Conservation (phyloP, 2,888 invertebrate species). For the Polymixis lichenea region DNA sequence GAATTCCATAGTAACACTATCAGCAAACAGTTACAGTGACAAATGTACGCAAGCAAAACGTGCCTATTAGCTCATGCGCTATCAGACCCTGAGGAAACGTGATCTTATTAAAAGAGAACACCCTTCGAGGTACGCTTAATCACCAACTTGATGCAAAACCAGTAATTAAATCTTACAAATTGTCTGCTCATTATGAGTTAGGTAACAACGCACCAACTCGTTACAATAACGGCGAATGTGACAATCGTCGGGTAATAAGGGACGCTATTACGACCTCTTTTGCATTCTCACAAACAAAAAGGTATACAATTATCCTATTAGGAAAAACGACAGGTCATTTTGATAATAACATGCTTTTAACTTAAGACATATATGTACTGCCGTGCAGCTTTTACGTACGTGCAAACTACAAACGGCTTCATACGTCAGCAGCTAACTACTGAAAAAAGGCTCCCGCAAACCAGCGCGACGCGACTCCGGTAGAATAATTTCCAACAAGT, state of each 20-base stretch:
- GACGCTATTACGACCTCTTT: slow-evolving; percentile 18
- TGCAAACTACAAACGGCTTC: not conserved
- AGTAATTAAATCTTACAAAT: slow-evolving; percentile 16
- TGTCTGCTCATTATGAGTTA: not conserved
- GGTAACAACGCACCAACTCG: not conserved
- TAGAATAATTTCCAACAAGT: too few relatives aligned
- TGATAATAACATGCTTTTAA: slow-evolving; percentile 37
- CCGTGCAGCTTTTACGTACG: slow-evolving; percentile 27
- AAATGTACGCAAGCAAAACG: slow-evolving; percentile 31
- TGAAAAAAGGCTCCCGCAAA: not conserved
- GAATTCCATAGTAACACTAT: slow-evolving; percentile 1
- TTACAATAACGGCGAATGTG: slow-evolving; percentile 14
- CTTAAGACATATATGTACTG: not conserved
- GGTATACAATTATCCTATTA: slow-evolving; percentile 36
- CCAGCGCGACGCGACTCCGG: too few relatives aligned
- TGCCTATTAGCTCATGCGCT: slow-evolving; percentile 26
- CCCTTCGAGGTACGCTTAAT: slow-evolving; percentile 21
- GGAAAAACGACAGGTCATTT: slow-evolving; percentile 50
- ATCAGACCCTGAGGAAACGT: slow-evolving; percentile 46
- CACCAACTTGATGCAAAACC: not conserved
- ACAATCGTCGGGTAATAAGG: slow-evolving; percentile 10
- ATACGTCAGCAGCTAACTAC: slow-evolving; percentile 3
- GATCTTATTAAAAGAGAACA: slow-evolving; percentile 35
- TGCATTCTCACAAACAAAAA: not conserved
- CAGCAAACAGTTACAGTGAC: slow-evolving; percentile 5